Base-by-base conservation (phyloP, 2,113 vertebrate genomes). In the Microcebus jonahi region DNA sequence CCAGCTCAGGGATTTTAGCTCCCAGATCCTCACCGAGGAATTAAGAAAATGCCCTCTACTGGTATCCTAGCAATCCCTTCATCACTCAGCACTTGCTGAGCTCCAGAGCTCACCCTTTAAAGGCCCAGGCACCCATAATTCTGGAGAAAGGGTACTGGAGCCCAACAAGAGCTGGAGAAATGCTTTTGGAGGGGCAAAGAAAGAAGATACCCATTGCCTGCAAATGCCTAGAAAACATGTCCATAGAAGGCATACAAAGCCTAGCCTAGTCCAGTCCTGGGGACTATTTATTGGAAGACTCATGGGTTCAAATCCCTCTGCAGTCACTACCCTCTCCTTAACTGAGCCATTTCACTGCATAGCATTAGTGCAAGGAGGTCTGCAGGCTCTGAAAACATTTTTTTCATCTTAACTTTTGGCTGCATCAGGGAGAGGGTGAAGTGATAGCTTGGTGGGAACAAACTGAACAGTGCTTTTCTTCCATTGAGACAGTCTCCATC, bases 51-150 rank as follows among this genome's bases (percentile, higher is more conserved):
- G 96, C 97, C 96, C 50, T 97, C 95, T 95, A 90, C 57, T 88
- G 65, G 98, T 99, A 98, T 98, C 98, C 98, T 98, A 98, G 98
- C 98, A 98, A 98, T 98, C 80, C 9, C 79, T 11, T 93, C 45
- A 97, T 96, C 97, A 94, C 85, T 92, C 59, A 97, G 92, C 71
- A 95, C 68, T 61, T 6, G 73, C 85, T 75, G 88, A 83, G 73
- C 71, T 97, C 42, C 34, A 77, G n/a, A 92, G 27, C 81, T 81
- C 9, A 6, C 71, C 0, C 23, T 95, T 96, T 61, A 95, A 94
- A 97, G 97, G 67, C 29, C 92, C 59, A 70, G 88, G 50, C 86
- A 79, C 25, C 17, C 53, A 36, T 2, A 4, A 31, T 68, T 96
- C 53, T 92, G n/a, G 23, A 93, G 34, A 85, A 59, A 39, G 45